Evolutionary conservation across 1,140 invertebrate genomes (phyloP), one percentile per base, ranked within the genome.

Genomic region (Manduca sexta): DNA sequence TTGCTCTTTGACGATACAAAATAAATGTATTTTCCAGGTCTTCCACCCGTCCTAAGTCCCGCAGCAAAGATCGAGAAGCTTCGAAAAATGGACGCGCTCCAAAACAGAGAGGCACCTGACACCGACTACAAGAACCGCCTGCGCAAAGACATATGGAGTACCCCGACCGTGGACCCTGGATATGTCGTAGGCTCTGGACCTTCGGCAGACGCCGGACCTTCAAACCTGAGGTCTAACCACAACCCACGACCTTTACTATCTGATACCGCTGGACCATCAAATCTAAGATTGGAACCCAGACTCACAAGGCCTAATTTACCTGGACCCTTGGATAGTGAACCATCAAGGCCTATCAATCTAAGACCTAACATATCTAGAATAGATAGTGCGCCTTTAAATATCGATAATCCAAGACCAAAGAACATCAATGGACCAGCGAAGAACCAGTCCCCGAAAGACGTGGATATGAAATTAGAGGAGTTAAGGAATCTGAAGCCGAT

Each of bases 1-100:
- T n/a, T n/a, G n/a, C n/a, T n/a, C n/a, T n/a, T n/a, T n/a, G n/a
- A n/a, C n/a, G n/a, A 34, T 34, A 34, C 33, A 5, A 8, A 34
- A 8, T 14, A 12, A 34, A 31, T 47, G 39, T 5, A 18, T 31
- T 43, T n/a, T 26, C 29, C 46, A 80, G 72, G 71, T 15, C 48
- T 82, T 0, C 75, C 74, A 0, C 75, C 74, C 3, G 69, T 78
- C 0, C 49, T 79, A 7, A 76, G 41, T n/a, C 54, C 78, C 0
- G 65, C 69, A 0, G 67, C 61, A 1, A 84, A 84, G 52, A n/a
- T 81, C 2, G 76, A 81, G 14, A 79, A 76, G 40, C 59, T 84
- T 0, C 67, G 72, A 12, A 77, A 75, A 17, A 73, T 78, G 73
- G 73, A 78, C 47, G 70, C 69, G 0, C 54, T 77, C 0, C 69